Evolutionary conservation across 2,888 invertebrate genomes (phyloP).

Genomic region (Lochmaea crataegi): DNA sequence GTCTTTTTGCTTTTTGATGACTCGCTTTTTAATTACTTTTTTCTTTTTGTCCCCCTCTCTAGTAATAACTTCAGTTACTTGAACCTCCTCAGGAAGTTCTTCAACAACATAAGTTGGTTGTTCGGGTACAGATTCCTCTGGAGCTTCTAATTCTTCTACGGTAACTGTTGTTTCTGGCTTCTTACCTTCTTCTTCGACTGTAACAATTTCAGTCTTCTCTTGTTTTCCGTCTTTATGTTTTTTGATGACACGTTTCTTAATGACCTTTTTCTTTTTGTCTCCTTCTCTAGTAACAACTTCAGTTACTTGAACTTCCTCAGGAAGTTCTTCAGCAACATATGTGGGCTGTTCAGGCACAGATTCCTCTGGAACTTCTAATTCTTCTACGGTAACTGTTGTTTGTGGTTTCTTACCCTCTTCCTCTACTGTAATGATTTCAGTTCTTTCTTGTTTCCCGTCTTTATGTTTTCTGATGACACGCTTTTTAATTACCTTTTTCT

Average conservation of each 20-base stretch:
- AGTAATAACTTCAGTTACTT: constrained; percentile 50
- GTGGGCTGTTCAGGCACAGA: constrained; percentile 50
- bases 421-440: constrained; percentile 58
- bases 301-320: constrained; percentile 51
- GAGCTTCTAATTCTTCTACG: constrained; percentile 50
- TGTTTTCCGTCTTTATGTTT: constrained; percentile 56
- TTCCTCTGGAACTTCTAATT: constrained; percentile 45
- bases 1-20: constrained; percentile 62
- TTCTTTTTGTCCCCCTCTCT: constrained; percentile 51
- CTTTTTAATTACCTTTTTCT: constrained; percentile 55
- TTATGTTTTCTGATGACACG: constrained; percentile 53
- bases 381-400: constrained; percentile 54
- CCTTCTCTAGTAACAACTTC: constrained; percentile 58
- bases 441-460: constrained; percentile 53
- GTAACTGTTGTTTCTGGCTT: constrained; percentile 54
- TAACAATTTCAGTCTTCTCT: constrained; percentile 62
- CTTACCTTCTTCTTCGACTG: constrained; percentile 54
- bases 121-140: constrained; percentile 47
- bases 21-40: constrained; percentile 57
- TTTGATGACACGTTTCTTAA: constrained; percentile 52
- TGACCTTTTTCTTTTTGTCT: constrained; percentile 55
- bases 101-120: constrained; percentile 57
- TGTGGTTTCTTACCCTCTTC: constrained; percentile 58
- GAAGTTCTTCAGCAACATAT: constrained; percentile 43
- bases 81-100: constrained; percentile 52